Percentiles rank a stretch among this genome's conserved stretches.
phyloP scores from a whole-genome alignment of 1,140 invertebrate species.

The Drosophila sulfurigaster region DNA sequence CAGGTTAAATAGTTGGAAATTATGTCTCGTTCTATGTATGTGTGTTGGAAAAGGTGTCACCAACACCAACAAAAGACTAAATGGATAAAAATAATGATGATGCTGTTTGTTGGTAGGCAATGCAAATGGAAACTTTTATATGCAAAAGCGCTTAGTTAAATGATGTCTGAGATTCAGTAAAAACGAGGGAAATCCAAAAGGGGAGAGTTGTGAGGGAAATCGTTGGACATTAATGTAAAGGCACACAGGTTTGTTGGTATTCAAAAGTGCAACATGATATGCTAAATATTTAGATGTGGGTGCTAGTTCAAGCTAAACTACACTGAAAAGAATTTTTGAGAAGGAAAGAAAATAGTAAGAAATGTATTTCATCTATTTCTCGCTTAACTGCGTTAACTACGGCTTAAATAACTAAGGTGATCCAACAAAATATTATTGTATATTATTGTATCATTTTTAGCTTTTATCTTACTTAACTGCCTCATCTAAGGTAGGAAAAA shows the following conservation, averaged over 20 bases:
- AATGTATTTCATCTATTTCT: not conserved
- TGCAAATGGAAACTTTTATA: slow-evolving; percentile 53
- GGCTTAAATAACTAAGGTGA: too few relatives aligned
- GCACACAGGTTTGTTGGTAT: slow-evolving; percentile 34
- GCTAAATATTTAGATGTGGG: slow-evolving; percentile 41
- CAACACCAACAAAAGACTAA: slow-evolving; percentile 56
- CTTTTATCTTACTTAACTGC: too few relatives aligned
- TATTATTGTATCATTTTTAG: too few relatives aligned
- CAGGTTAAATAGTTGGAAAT: slow-evolving; percentile 62
- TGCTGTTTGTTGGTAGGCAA: slow-evolving; percentile 35
- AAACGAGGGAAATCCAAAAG: not conserved
- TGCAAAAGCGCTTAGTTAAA: slow-evolving; percentile 56
- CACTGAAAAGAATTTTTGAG: slow-evolving; percentile 12
- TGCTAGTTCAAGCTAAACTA: slow-evolving; percentile 22
- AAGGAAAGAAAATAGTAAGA: not conserved
- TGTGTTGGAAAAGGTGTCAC: slow-evolving; percentile 60
- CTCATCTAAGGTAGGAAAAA: too few relatives aligned
- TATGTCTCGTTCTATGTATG: slow-evolving; percentile 24
- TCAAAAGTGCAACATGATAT: slow-evolving; percentile 54
- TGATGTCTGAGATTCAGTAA: slow-evolving; percentile 28
- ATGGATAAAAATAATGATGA: slow-evolving; percentile 69
- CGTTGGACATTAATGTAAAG: not conserved
- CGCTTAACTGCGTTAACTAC: too few relatives aligned
- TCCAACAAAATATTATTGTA: too few relatives aligned
- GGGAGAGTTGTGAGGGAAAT: not conserved